Evolutionary conservation across 2,888 invertebrate genomes (phyloP), one percentile per base, ranked within the genome.

Genomic region (Shargacucullia verbasci): DNA sequence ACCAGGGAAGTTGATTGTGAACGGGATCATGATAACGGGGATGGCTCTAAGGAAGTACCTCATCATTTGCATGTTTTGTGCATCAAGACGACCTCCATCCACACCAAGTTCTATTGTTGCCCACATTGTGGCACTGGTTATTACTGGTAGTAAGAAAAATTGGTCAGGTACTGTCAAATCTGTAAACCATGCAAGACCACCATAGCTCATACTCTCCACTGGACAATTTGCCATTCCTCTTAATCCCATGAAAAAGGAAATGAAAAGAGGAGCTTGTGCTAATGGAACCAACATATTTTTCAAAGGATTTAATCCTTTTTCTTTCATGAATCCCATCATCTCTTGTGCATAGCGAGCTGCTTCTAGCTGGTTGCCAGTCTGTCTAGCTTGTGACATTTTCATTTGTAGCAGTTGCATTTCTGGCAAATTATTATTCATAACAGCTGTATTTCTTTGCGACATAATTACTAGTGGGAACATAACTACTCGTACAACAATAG

Each of bases 91-190:
- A 0, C 95, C 96, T 12, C 95, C 94, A 81, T 98, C 98, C 1
- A 97, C 96, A 46, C 98, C 98, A 20, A 98, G 76, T 78, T 98
- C 97, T 50, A 99, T 96, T 1, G 98, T 98, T 0, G 96, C 88
- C 86, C 95, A 96, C 79, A 99, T 91, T 0, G 99, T 98, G 0
- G 95, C 89, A 86, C 97, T 96, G 0, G 99, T 99, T 46, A 98
- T 93, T 0, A 98, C 6, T 0, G 99, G 99, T 54, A 99, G 91
- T 11, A 97, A 70, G 82, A 96, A 99, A 86, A 95, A 97, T 41
- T 99, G 99, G 94, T 99, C 99, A 2, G 97, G 95, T 9, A 98
- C 87, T 0, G 99, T 98, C 40, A 99, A 95, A 94, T 99, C 99
- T 2, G 95, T 93, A 85, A 99, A 99, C 99, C 99, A 99, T 78